Evolutionary conservation across 1,140 invertebrate genomes (phyloP).

Genomic region (Pogonomyrmex californicus): DNA sequence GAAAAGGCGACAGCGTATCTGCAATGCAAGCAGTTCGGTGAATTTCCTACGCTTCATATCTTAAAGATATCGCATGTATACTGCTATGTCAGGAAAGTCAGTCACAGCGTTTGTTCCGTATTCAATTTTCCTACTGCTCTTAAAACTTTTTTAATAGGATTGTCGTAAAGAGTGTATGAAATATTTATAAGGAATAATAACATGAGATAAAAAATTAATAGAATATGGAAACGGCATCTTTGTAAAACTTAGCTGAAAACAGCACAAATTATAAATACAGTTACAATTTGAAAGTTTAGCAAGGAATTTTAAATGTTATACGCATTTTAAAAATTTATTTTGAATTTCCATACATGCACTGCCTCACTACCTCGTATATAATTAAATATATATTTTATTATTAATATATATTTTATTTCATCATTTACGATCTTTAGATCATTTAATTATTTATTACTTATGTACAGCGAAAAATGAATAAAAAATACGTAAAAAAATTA

Average conservation of each 20-base stretch:
- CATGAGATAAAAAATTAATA: background rate
- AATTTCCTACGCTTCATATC: slow-evolving; percentile 29
- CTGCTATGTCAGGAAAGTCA: background rate
- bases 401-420: background rate
- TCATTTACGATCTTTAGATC: background rate
- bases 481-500: background rate
- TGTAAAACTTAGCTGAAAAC: background rate
- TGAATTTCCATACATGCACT: background rate
- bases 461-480: background rate
- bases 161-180: background rate
- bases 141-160: background rate
- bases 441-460: background rate
- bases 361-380: background rate
- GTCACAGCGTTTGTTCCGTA: background rate
- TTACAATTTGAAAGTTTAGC: background rate
- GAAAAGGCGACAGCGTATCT: background rate
- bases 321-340: too few relatives aligned
- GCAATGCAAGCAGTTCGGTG: slow-evolving; percentile 6
- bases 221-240: background rate
- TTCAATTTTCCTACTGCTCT: background rate
- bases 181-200: background rate
- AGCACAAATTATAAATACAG: background rate
- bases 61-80: background rate
- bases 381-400: background rate
- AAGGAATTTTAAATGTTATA: background rate